phyloP scores from a whole-genome alignment of 2,113 vertebrate genomes.

The Trochalopteron elliotii region DNA sequence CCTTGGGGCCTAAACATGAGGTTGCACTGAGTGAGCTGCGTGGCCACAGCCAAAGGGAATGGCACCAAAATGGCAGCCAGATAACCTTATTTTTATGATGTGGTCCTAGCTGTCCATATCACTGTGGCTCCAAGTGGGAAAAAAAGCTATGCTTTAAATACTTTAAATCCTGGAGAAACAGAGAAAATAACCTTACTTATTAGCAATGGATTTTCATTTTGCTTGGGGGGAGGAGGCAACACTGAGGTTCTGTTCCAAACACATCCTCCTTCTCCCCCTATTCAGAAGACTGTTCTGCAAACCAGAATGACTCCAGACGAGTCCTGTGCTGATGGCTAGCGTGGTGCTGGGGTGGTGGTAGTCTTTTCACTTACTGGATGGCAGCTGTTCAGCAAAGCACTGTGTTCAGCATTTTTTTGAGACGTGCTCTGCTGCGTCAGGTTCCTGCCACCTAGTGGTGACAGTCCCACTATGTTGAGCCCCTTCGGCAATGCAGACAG shows the following conservation, averaged over 20 bases:
- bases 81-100: neutral
- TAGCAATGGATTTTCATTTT: neutral
- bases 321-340: neutral
- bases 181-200: neutral
- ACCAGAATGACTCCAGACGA: neutral
- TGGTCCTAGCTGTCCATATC: neutral
- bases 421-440: constrained; percentile 58
- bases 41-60: neutral
- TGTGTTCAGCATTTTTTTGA: neutral
- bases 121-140: neutral
- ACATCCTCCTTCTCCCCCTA: neutral
- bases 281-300: neutral
- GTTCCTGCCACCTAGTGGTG: constrained; percentile 77
- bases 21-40: neutral
- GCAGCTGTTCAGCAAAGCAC: neutral
- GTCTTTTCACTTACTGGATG: neutral
- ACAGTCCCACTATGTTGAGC: neutral
- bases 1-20: neutral
- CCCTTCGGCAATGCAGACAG: neutral
- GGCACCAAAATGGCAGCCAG: neutral
- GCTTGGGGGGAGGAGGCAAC: neutral
- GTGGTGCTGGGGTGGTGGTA: neutral
- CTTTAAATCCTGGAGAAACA: neutral
- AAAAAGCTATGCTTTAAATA: neutral
- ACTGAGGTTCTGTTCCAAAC: neutral